Conservation (phyloP, 2,888 invertebrate genomes). For the Chloroclystis v-ata region DNA sequence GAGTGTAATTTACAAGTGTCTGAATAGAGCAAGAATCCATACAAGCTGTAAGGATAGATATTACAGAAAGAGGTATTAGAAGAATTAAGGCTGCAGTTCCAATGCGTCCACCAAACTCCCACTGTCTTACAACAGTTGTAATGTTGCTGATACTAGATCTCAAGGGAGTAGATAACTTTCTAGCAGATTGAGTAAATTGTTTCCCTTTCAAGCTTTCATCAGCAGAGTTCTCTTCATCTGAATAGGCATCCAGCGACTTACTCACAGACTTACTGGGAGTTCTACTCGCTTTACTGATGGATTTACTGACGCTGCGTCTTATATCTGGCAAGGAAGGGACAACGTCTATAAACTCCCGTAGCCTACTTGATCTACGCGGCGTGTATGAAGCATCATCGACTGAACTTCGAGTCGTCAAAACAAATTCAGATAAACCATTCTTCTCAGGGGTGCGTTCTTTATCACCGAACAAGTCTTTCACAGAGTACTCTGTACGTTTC, state of each 20-base stretch:
- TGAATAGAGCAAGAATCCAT: slow-evolving; percentile 54
- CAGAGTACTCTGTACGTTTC: slow-evolving; percentile 56
- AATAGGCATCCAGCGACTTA: slow-evolving; percentile 57
- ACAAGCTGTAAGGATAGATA: slow-evolving; percentile 57
- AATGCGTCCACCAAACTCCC: slow-evolving; percentile 65
- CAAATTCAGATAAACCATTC: slow-evolving; percentile 54
- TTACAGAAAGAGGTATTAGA: slow-evolving; percentile 55
- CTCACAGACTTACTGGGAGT: slow-evolving; percentile 46
- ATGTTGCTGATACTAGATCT: slow-evolving; percentile 48
- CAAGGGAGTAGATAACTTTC: slow-evolving; percentile 65
- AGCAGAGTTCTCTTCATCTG: slow-evolving; percentile 62
- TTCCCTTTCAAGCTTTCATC: slow-evolving; percentile 45
- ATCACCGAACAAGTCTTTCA: slow-evolving; percentile 49
- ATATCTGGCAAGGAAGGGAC: slow-evolving; percentile 52
- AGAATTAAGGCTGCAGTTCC: slow-evolving; percentile 51
- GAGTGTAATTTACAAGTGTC: slow-evolving; percentile 26
- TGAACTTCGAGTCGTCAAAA: slow-evolving; percentile 50
- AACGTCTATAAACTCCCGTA: slow-evolving; percentile 49
- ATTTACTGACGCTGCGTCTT: slow-evolving; percentile 58
- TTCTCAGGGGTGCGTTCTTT: slow-evolving; percentile 42
- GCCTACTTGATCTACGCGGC: slow-evolving; percentile 56
- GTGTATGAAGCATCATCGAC: slow-evolving; percentile 44
- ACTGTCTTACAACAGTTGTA: slow-evolving; percentile 42
- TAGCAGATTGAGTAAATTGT: slow-evolving; percentile 45
- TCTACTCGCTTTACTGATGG: slow-evolving; percentile 34